Evolutionary conservation across 2,888 invertebrate species (phyloP), one percentile per base, ranked within the genome.

Genomic region (Trypoxylon attenuatum): DNA sequence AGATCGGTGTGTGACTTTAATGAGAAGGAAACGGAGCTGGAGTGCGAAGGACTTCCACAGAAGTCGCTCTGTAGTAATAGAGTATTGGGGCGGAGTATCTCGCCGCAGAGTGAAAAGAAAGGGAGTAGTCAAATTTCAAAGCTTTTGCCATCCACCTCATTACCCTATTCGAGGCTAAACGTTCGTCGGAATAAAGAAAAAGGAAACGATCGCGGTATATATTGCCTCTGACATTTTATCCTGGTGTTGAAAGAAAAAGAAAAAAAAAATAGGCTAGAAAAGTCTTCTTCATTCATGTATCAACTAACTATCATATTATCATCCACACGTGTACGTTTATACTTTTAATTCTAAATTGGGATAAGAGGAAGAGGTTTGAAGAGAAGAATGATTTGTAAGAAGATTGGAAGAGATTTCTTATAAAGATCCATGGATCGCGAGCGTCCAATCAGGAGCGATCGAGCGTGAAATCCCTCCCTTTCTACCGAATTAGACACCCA

Each of bases 51-150:
- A 68, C 57, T 75, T 71, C 64, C 68, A 66, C 59, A 68, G 68
- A 73, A 73, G 60, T 67, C 53, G 62, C 59, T 47, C 71, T 70
- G 75, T 68, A 66, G 77, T 79, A 73, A 80, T 79, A 75, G 76
- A 73, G 79, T 77, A 77, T 73, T 69, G 69, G 78, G 76, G 79
- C 76, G 77, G 77, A 63, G 81, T 72, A 68, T 70, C 71, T 68
- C 53, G 56, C 71, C 63, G 57, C 56, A 54, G 59, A 62, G 59
- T 54, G n/a, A 13, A 10, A 33, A 58, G 58, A 58, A 69, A 77
- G 67, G 75, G 73, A 66, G 69, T 77, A 72, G 79, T 83, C 83
- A 55, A 65, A 79, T 83, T 83, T 83, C 83, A 83, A 83, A 83
- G 79, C 75, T 69, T 65, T 76, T 67, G 62, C 45, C 69, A 74